Evolutionary conservation across 2,888 invertebrate genomes (phyloP).

Genomic region (Thalpophila matura): DNA sequence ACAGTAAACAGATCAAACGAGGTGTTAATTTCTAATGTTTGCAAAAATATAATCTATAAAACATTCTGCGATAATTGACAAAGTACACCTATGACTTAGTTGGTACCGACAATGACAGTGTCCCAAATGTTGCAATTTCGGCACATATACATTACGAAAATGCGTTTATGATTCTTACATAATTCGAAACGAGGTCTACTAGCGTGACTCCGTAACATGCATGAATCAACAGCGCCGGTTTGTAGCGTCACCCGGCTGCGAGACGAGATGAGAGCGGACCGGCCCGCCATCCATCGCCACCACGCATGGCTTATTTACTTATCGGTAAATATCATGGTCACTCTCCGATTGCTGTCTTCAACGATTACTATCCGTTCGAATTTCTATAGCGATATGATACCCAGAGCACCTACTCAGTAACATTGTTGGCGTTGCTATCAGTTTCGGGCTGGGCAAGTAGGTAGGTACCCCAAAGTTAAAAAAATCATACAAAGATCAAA

Average conservation of each 20-base stretch:
- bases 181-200: conserved; percentile 58
- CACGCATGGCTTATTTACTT: conserved; percentile 2
- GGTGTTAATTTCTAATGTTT: conserved; percentile 17
- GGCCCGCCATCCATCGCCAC: neutral
- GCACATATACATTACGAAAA: conserved; percentile 64
- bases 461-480: no score
- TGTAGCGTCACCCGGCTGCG: conserved; percentile 14
- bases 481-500: no score
- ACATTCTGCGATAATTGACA: conserved; percentile 11
- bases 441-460: no score
- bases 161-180: conserved; percentile 63
- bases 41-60: conserved; percentile 8
- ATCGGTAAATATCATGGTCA: conserved; percentile 14
- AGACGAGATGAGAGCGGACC: conserved; percentile 15
- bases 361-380: neutral
- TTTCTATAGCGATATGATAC: no score
- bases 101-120: conserved; percentile 37
- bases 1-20: conserved; percentile 17
- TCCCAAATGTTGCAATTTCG: conserved; percentile 64
- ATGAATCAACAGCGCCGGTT: conserved; percentile 44
- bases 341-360: neutral
- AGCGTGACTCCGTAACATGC: conserved; percentile 55
- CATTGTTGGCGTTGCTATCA: no score
- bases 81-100: conserved; percentile 34
- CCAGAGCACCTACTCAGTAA: no score